Evolutionary conservation across 2,113 vertebrate species (phyloP).

Genomic region (Ochotona curzoniae): DNA sequence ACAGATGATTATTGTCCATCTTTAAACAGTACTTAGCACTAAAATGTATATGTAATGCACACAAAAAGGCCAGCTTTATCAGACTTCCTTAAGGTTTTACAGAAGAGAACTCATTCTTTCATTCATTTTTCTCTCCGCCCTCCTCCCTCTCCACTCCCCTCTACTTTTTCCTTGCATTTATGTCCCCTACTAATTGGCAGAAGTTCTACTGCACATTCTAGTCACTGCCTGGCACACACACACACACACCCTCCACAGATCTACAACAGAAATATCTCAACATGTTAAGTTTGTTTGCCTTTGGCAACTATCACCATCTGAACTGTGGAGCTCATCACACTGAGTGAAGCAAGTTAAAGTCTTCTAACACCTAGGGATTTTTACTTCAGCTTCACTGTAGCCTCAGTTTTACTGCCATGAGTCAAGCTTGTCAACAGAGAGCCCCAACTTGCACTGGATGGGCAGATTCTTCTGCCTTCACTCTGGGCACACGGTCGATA

Average conservation of each 20-base stretch:
- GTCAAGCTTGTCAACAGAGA: conserved; percentile 63
- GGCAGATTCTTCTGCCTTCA: conserved; percentile 67
- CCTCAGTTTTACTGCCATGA: conserved; percentile 69
- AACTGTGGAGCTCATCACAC: not conserved
- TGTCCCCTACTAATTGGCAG: conserved; percentile 54
- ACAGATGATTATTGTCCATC: conserved; percentile 69
- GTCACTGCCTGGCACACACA: conserved; percentile 3
- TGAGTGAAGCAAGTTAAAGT: conserved; percentile 52
- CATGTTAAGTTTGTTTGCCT: not conserved
- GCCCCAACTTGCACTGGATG: conserved; percentile 40
- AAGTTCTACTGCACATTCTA: conserved; percentile 21
- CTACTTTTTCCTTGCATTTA: not conserved
- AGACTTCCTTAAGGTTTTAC: conserved; percentile 34
- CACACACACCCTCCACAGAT: not conserved
- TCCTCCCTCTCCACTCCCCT: not conserved
- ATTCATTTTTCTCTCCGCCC: not conserved
- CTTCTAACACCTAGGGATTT: conserved; percentile 51
- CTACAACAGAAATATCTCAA: conserved; percentile 16
- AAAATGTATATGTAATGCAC: conserved; percentile 73
- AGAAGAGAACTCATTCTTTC: conserved; percentile 57
- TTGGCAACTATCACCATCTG: not conserved
- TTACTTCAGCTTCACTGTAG: conserved; percentile 60
- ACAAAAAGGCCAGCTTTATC: conserved; percentile 62
- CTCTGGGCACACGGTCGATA: not conserved
- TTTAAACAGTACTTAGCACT: conserved; percentile 75